phyloP scores from a whole-genome alignment of 2,797 vertebrate species.

The Buceros bicornis region DNA sequence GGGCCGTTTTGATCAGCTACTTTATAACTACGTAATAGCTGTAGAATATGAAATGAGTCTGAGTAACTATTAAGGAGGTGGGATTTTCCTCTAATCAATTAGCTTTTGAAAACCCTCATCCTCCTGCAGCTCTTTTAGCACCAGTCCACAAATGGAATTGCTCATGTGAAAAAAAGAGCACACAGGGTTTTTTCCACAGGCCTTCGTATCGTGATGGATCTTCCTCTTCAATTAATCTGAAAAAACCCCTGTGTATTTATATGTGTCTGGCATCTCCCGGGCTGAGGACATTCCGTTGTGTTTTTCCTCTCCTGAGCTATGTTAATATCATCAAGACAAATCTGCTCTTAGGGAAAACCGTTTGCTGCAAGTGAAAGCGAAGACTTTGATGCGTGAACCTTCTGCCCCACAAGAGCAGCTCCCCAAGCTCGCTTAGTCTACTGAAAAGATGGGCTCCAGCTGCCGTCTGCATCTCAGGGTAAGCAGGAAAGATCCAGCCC shows the following conservation, averaged over 20 bases:
- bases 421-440: conserved; percentile 6
- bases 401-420: not conserved
- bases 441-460: conserved; percentile 17
- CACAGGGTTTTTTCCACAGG: not conserved
- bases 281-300: not conserved
- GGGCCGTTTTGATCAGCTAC: conserved; percentile 45
- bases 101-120: conserved; percentile 52
- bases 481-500: not conserved
- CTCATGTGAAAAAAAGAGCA: not conserved
- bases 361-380: conserved; percentile 3
- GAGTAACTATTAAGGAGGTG: conserved; percentile 52
- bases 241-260: not conserved
- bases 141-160: not conserved
- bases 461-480: conserved; percentile 15
- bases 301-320: not conserved
- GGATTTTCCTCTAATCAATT: conserved; percentile 73
- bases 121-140: conserved; percentile 19
- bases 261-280: not conserved
- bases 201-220: conserved; percentile 8
- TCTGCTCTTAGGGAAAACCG: not conserved
- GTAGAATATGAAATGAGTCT: conserved; percentile 44
- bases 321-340: conserved; percentile 33
- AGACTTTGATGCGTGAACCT: conserved; percentile 56
- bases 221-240: conserved; percentile 19
- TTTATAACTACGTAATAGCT: conserved; percentile 55